These are phyloP conservation scores for Ophonus ardosiacus DNA, from an alignment of 2,888 invertebrate species.

Conservation along the genomic window DNA sequence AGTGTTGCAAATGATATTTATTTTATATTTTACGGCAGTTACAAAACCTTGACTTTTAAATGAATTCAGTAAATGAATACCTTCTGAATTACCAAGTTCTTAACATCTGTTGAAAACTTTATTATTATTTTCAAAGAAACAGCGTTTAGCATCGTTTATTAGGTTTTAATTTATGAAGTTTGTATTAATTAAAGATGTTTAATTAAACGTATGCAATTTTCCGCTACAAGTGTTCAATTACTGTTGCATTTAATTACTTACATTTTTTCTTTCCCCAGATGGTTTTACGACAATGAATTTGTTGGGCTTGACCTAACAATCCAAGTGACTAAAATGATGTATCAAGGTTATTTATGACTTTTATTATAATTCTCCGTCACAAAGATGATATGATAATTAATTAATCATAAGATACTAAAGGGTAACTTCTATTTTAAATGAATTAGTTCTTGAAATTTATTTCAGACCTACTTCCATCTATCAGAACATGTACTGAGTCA, in stretches of 20 bases:
- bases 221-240: slow-evolving; percentile 47
- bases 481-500: neutral
- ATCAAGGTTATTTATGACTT: neutral
- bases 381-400: too few relatives aligned
- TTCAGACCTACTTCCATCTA: neutral
- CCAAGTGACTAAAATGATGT: neutral
- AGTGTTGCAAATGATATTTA: slow-evolving; percentile 21
- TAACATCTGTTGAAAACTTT: slow-evolving; percentile 17
- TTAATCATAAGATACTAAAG: too few relatives aligned
- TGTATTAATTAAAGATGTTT: slow-evolving; percentile 60
- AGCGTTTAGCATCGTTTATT: slow-evolving; percentile 54
- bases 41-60: slow-evolving; percentile 43
- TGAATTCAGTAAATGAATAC: slow-evolving; percentile 12
- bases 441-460: neutral
- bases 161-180: slow-evolving; percentile 58
- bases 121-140: slow-evolving; percentile 41
- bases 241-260: slow-evolving; percentile 26
- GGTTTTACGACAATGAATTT: slow-evolving; percentile 13
- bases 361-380: neutral
- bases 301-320: slow-evolving; percentile 14
- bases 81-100: neutral
- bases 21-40: slow-evolving; percentile 35
- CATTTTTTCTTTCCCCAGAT: neutral
- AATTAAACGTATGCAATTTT: slow-evolving; percentile 62
- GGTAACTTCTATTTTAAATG: neutral